Conservation (phyloP, 2,113 vertebrate species). For the Xenus cinereus region DNA sequence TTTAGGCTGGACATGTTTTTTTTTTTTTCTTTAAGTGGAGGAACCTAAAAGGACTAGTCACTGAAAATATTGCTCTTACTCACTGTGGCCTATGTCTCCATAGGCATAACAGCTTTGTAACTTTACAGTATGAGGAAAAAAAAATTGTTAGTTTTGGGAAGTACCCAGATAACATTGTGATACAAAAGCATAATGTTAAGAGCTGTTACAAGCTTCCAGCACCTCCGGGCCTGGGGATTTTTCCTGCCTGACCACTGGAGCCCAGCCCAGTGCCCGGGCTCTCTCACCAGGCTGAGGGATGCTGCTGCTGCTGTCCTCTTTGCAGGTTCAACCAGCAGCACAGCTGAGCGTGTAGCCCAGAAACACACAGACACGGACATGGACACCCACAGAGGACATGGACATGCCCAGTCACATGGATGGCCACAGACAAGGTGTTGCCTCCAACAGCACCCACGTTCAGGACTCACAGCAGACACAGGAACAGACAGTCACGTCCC, state of each 20-base stretch:
- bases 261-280: fast-evolving
- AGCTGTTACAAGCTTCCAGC: not conserved
- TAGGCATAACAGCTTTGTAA: not conserved
- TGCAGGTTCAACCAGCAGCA: not conserved
- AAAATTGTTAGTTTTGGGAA: not conserved
- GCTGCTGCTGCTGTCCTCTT: fast-evolving
- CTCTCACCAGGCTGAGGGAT: not conserved
- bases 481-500: fast-evolving
- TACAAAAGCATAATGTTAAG: not conserved
- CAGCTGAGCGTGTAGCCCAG: not conserved
- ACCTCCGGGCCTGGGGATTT: not conserved
- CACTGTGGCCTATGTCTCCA: not conserved
- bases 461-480: not conserved
- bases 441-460: no score
- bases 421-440: fast-evolving
- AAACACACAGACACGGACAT: not conserved
- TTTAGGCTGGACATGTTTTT: not conserved
- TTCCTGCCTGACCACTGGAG: not conserved
- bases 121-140: not conserved
- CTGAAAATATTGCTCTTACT: not conserved
- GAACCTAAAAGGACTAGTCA: not conserved
- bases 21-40: not conserved
- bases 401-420: fast-evolving
- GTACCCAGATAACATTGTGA: not conserved
- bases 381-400: not conserved